phyloP scores from a whole-genome alignment of 2,888 invertebrate genomes.

The Celastrina argiolus region DNA sequence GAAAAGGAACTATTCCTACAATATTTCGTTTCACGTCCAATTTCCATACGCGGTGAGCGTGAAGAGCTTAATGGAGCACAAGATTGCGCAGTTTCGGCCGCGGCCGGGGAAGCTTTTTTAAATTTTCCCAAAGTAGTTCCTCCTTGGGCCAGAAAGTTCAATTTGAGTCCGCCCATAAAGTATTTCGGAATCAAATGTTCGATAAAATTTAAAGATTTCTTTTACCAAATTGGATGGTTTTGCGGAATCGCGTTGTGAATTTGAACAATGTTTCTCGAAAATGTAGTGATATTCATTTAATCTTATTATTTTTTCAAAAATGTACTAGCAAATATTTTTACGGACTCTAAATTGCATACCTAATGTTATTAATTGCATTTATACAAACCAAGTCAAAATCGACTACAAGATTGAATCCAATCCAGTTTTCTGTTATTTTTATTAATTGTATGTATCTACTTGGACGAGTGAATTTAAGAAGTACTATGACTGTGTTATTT shows the following conservation, averaged over 20 bases:
- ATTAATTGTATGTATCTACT: too few relatives aligned
- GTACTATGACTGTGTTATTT: too few relatives aligned
- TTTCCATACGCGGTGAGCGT: conserved; percentile 75
- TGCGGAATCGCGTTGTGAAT: background rate
- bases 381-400: too few relatives aligned
- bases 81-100: conserved; percentile 68
- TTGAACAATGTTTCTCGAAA: background rate
- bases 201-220: conserved; percentile 22
- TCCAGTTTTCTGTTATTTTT: too few relatives aligned
- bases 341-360: too few relatives aligned
- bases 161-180: conserved; percentile 28
- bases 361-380: too few relatives aligned
- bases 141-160: conserved; percentile 30
- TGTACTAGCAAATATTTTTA: too few relatives aligned
- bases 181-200: conserved; percentile 25
- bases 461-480: too few relatives aligned
- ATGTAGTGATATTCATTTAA: too few relatives aligned
- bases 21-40: conserved; percentile 75
- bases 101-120: conserved; percentile 61
- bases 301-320: too few relatives aligned
- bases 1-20: conserved; percentile 57
- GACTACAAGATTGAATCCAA: too few relatives aligned
- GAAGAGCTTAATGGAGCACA: conserved; percentile 74
- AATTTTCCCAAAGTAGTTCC: conserved; percentile 44
- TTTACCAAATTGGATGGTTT: conserved; percentile 13